Conservation (phyloP, 2,888 invertebrate genomes). For the Platycheirus rosarum region DNA sequence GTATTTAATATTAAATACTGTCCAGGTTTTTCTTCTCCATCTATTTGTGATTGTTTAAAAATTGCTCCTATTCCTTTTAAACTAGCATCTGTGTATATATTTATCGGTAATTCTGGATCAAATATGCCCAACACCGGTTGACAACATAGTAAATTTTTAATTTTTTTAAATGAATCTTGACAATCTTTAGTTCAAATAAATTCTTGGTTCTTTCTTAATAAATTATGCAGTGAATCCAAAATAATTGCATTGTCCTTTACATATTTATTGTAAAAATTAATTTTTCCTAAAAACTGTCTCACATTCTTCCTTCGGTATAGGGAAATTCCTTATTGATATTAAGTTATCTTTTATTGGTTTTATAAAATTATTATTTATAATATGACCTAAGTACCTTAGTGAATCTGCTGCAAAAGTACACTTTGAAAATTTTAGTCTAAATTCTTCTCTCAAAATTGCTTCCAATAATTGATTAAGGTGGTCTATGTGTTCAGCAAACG, state of each 20-base stretch:
- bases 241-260: slow-evolving; percentile 57
- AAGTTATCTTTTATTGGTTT: slow-evolving; percentile 46
- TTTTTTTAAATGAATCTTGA: slow-evolving; percentile 61
- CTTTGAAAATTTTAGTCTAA: slow-evolving; percentile 66
- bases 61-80: slow-evolving; percentile 63
- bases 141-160: slow-evolving; percentile 47
- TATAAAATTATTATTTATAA: slow-evolving; percentile 61
- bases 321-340: slow-evolving; percentile 64
- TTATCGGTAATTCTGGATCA: slow-evolving; percentile 65
- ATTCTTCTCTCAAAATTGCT: slow-evolving; percentile 69
- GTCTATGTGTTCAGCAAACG: slow-evolving; percentile 64
- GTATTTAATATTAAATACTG: slow-evolving; percentile 50
- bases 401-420: slow-evolving; percentile 42
- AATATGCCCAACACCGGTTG: slow-evolving; percentile 67
- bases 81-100: slow-evolving; percentile 68
- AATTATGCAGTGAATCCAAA: slow-evolving; percentile 67
- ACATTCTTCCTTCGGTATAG: slow-evolving; percentile 58
- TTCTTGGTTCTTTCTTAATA: slow-evolving; percentile 40
- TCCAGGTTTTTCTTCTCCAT: slow-evolving; percentile 64
- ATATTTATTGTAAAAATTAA: slow-evolving; percentile 69
- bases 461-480: slow-evolving; percentile 45
- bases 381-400: slow-evolving; percentile 69
- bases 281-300: slow-evolving; percentile 34
- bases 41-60: slow-evolving; percentile 67
- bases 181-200: slow-evolving; percentile 65